phyloP scores from a whole-genome alignment of 2,113 vertebrate species.

The Callopanchax toddi region DNA sequence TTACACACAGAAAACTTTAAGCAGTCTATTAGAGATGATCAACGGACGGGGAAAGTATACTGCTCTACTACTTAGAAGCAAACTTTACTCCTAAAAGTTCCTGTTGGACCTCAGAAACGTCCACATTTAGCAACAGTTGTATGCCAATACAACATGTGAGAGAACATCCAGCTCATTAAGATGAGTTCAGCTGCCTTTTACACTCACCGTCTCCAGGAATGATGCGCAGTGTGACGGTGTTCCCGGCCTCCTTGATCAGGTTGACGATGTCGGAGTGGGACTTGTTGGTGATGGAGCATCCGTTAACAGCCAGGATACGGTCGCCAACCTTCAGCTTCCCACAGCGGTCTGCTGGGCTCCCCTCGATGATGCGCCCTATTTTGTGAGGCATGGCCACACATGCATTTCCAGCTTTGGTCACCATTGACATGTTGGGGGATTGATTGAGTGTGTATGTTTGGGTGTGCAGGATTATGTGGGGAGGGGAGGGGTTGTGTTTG shows the following conservation, averaged over 20 bases:
- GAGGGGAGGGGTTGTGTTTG: background rate
- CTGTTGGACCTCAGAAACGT: background rate
- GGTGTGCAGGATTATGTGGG: conserved; percentile 13
- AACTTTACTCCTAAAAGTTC: no score
- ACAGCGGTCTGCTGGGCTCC: conserved; percentile 97
- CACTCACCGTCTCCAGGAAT: conserved; percentile 97
- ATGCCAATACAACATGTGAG: no score
- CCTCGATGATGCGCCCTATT: conserved; percentile 99
- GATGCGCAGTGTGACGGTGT: conserved; percentile 97
- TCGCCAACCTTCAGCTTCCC: conserved; percentile 99
- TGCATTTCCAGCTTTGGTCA: conserved; percentile 96
- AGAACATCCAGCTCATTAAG: background rate
- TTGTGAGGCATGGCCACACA: conserved; percentile 99
- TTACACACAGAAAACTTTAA: no score
- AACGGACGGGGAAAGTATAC: no score
- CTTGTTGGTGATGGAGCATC: conserved; percentile 99
- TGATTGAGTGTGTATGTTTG: conserved; percentile 37
- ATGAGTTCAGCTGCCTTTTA: background rate
- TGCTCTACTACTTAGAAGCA: no score
- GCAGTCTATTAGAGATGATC: no score
- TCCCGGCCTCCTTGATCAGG: conserved; percentile 99
- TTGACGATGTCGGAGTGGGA: conserved; percentile 99
- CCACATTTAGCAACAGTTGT: background rate
- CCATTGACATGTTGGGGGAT: conserved; percentile 72
- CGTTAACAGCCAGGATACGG: conserved; percentile 97